A percentile compares a stretch with the other conserved stretches of the same genome.
Evolutionary conservation across 2,797 vertebrate genomes (phyloP).

Genomic region (Scomberomorus guttatus): DNA sequence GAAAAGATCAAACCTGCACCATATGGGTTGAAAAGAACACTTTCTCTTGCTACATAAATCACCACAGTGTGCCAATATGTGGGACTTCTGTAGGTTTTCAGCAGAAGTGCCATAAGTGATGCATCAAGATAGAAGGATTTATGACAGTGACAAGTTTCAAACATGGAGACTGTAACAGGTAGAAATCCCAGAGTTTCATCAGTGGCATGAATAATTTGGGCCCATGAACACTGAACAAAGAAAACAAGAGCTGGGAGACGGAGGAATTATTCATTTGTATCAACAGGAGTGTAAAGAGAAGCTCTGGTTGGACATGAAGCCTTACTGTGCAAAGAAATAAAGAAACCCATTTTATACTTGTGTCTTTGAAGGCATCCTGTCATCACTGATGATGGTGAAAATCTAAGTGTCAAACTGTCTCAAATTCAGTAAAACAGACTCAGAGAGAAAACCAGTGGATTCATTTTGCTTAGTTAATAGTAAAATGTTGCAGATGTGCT

Average conservation of each 20-base stretch:
- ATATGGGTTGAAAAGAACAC: constrained; percentile 5
- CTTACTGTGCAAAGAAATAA: neutral
- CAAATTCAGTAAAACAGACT: neutral
- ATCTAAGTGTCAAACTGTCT: neutral
- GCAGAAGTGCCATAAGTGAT: neutral
- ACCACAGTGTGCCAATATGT: no score
- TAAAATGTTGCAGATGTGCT: no score
- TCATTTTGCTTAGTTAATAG: neutral
- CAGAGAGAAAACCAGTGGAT: neutral
- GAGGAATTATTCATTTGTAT: neutral
- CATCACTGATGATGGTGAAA: neutral
- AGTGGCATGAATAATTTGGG: constrained; percentile 6
- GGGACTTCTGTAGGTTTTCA: constrained; percentile 14
- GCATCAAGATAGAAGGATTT: constrained; percentile 14
- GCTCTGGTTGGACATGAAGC: neutral
- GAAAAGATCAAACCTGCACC: constrained; percentile 23
- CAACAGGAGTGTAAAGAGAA: neutral
- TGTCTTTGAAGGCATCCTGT: constrained; percentile 1
- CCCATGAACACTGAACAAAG: neutral
- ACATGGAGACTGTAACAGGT: constrained; percentile 10
- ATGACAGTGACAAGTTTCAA: constrained; percentile 30
- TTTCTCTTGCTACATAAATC: constrained; percentile 2
- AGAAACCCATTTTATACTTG: neutral
- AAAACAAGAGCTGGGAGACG: neutral
- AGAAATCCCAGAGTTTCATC: constrained; percentile 24